Base-by-base conservation (phyloP, 2,113 vertebrate genomes). In the Callithrix jacchus region DNA sequence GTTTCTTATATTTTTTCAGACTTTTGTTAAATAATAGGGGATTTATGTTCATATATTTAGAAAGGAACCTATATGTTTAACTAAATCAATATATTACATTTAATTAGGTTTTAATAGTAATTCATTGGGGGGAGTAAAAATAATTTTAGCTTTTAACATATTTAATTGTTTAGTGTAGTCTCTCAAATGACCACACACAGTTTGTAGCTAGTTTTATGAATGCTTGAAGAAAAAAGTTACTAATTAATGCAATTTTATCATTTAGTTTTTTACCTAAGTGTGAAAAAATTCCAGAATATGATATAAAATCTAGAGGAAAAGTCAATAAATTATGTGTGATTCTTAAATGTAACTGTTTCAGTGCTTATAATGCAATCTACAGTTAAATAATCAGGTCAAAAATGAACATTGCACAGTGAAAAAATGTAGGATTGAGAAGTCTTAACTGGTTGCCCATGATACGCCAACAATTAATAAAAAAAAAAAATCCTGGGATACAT, bases 31-130 rank as follows among this genome's bases (percentile, higher is more conserved):
- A 52, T 88, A 87, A 92, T 14, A 32, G 8, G 2, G 18, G 32
- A 1, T 45, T 91, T 82, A 49, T 94, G 88, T 84, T 73, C 5
- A 56, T 4, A 6, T 89, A 40, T 79, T 76, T n/a, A 54, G 23
- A 82, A 85, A 95, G 85, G 27, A 73, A 79, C 9, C 23, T 49
- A 42, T 27, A 89, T 61, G 88, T 93, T 32, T 37, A 79, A 80
- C 79, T 84, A 66, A 94, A 86, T 91, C 3, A 35, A 79, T 40
- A 56, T 54, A 73, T 87, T 82, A 81, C n/a, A 93, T n/a, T 47
- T 85, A 79, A 68, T 92, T 76, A 58, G n/a, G 6, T 74, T 94
- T 92, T 74, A 74, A n/a, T 88, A 12, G 49, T 66, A 89, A 89
- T 89, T 89, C 12, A 47, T 32, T 84, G 56, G 35, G 10, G 37